Base-by-base conservation (phyloP, 2,888 invertebrate genomes). In the Drosophila buzzatii region DNA sequence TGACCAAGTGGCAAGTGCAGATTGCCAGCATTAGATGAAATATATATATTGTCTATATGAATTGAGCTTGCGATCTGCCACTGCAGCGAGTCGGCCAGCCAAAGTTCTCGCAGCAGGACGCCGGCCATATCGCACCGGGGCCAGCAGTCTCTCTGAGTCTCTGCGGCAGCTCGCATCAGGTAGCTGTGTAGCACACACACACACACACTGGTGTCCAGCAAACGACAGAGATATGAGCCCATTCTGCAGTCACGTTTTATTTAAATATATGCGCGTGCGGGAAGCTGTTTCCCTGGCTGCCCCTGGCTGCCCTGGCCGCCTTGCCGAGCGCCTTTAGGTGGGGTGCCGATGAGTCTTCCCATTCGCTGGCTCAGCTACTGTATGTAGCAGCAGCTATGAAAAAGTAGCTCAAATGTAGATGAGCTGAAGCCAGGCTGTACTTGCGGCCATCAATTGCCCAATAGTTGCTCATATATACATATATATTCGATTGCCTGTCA, bases 1-100 rank as follows among this genome's bases (percentile, higher is more conserved):
- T 53, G 62, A 37, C 57, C 77, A 77, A 79, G 77, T 75, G 77
- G 77, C 92, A 91, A 91, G 91, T 91, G 91, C 91, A 91, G 92
- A 91, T 91, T 89, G 84, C 83, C 80, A 91, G 79, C 89, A 86
- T 91, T 86, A 91, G 92, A 91, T 91, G 91, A 91, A 91, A 90
- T 91, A 89, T 91, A 90, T 89, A 87, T 87, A 90, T 86, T 90
- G 90, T 90, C 91, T 85, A 89, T 91, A 90, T 89, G 92, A 89
- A 90, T 90, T 91, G 91, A 90, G 88, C 88, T 66, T 68, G 75
- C 81, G 76, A 70, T 70, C 76, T 66, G 72, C 70, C 62, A 59
- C 75, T 56, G 79, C 63, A 47, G 67, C 51, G 73, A 66, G 70
- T 65, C 66, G 70, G 70, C 68, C 69, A 70, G 67, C 72, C 65